Evolutionary conservation across 2,797 vertebrate species (phyloP), one percentile per base, ranked within the genome.

Genomic region (Iguana delicatissima): DNA sequence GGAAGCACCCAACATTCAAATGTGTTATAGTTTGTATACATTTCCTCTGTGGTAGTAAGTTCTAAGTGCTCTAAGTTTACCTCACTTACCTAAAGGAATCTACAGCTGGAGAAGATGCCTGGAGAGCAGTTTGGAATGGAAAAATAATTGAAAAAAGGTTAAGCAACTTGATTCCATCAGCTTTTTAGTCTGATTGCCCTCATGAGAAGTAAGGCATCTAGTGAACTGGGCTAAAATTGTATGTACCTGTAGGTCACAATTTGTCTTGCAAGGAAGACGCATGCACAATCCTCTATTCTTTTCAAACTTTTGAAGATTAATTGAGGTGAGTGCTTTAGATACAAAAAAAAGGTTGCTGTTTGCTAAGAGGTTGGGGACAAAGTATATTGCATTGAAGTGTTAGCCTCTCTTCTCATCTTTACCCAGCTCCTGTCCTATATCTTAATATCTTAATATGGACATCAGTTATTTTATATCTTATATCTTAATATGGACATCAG

Each of bases 401-500:
- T 57, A 55, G 32, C 73, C 6, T 38, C 14, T 55, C 2, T n/a
- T 16, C 55, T 59, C 32, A 50, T 29, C n/a, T 82, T 82, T 80
- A 22, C 38, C 2, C 52, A 38, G 13, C 38, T 57, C 72, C 22
- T 55, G 84, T 57, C 18, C 35, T 74, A 74, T 9, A 6, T 12
- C 64, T n/a, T n/a, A n/a, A n/a, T n/a, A n/a, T n/a, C n/a, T 46
- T 46, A 46, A 46, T 46, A 46, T 4, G 42, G 42, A 46, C 42
- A 85, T 73, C 52, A 73, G n/a, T 73, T n/a, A 52, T 85, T 85
- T 86, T 69, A 55, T n/a, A n/a, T 57, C 18, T 26, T 74, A 74
- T 9, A 6, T 12, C 64, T 46, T 46, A 46, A 46, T 46, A 46
- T 4, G 42, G 42, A 46, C 42, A 85, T 73, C 52, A 73, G n/a